Evolutionary conservation across 1,140 invertebrate genomes (phyloP).

Genomic region (Ips nitidus): DNA sequence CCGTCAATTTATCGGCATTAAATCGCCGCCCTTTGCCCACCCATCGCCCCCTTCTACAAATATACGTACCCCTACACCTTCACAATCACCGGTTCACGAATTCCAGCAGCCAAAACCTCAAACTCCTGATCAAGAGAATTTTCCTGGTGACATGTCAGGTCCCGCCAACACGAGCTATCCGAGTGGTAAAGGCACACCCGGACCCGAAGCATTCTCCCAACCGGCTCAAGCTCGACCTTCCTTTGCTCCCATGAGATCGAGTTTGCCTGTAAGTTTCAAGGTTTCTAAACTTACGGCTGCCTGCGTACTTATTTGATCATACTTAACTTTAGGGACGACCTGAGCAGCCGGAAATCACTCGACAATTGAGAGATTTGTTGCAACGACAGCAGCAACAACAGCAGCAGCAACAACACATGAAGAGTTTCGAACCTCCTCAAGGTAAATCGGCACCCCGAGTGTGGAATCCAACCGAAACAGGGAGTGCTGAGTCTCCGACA

Average conservation of each 20-base stretch:
- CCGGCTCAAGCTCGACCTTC: too few species aligned
- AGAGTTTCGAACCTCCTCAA: slow-evolving; percentile 46
- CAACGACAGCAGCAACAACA: slow-evolving; percentile 65
- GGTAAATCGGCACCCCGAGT: slow-evolving; percentile 47
- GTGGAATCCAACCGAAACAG: slow-evolving; percentile 45
- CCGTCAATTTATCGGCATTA: slow-evolving; percentile 56
- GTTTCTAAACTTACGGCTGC: too few species aligned
- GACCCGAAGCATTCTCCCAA: too few species aligned
- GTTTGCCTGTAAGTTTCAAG: slow-evolving; percentile 3
- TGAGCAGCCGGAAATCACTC: slow-evolving; percentile 58
- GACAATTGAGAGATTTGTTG: slow-evolving; percentile 81
- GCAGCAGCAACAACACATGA: slow-evolving; percentile 25
- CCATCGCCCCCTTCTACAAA: slow-evolving; percentile 40
- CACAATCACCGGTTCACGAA: slow-evolving; percentile 43
- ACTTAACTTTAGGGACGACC: slow-evolving; percentile 13
- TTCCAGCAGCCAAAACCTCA: slow-evolving; percentile 10
- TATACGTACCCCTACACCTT: slow-evolving; percentile 43
- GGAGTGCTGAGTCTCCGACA: slow-evolving; percentile 26
- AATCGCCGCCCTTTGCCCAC: slow-evolving; percentile 49
- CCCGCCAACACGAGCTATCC: slow-evolving; percentile 32
- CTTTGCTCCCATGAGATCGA: background rate
- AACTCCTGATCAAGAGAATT: slow-evolving; percentile 27
- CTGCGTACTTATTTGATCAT: too few species aligned
- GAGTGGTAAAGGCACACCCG: too few species aligned
- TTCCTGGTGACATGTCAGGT: slow-evolving; percentile 32